Evolutionary conservation across 1,140 invertebrate genomes (phyloP).

Genomic region (Drosophila teissieri): DNA sequence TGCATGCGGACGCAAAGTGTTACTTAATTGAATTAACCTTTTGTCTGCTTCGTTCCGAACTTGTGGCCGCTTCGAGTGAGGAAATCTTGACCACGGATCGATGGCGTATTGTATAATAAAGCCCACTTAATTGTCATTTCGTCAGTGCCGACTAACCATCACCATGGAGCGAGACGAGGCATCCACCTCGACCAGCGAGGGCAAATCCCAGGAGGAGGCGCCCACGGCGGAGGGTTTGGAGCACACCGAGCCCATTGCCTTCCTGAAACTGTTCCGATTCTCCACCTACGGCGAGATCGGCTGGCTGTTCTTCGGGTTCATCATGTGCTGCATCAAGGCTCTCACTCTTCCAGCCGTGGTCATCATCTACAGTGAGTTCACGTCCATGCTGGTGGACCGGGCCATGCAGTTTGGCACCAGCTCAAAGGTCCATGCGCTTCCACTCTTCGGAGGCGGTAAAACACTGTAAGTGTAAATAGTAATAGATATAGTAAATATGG

Average conservation of each 20-base stretch:
- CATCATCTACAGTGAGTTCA: constrained; percentile 90
- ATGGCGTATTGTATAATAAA: constrained; percentile 50
- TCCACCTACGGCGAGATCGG: constrained; percentile 87
- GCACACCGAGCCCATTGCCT: constrained; percentile 60
- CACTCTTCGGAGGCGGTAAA: constrained; percentile 85
- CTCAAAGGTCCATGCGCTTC: constrained; percentile 84
- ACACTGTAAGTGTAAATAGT: no score
- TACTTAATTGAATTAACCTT: constrained; percentile 81
- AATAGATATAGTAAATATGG: background rate
- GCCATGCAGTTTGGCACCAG: constrained; percentile 80
- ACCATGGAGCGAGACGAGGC: constrained; percentile 72
- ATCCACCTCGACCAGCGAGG: constrained; percentile 63
- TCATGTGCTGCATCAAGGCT: constrained; percentile 87
- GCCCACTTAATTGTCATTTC: constrained; percentile 29
- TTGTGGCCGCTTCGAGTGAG: constrained; percentile 17
- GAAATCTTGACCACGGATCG: constrained; percentile 53
- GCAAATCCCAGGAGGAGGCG: constrained; percentile 53
- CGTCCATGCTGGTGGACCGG: constrained; percentile 87
- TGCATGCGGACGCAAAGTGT: constrained; percentile 42
- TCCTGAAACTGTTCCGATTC: constrained; percentile 86
- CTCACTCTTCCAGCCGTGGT: constrained; percentile 88
- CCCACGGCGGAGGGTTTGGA: constrained; percentile 67
- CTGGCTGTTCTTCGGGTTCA: constrained; percentile 86
- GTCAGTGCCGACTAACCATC: constrained; percentile 17
- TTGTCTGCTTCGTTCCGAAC: constrained; percentile 47